phyloP scores from a whole-genome alignment of 2,113 vertebrate species.

The Sakesphorus luctuosus region DNA sequence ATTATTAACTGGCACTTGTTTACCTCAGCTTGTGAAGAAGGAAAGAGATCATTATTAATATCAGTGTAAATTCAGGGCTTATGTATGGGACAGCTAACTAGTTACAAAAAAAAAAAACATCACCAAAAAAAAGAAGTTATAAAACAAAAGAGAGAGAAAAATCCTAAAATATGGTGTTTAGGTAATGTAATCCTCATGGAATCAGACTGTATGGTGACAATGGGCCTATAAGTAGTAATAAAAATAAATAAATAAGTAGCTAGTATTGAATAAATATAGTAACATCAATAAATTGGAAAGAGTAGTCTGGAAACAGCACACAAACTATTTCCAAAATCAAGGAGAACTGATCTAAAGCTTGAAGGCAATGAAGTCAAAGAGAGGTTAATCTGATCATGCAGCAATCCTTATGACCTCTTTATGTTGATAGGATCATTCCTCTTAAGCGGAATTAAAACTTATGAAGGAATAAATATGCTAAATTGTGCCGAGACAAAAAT shows the following conservation, averaged over 20 bases:
- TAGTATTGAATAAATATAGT: background rate
- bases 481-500: background rate
- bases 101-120: background rate
- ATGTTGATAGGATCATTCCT: conserved; percentile 46
- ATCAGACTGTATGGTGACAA: background rate
- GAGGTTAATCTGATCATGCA: conserved; percentile 36
- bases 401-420: conserved; percentile 42
- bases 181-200: background rate
- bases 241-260: background rate
- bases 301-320: background rate
- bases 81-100: background rate
- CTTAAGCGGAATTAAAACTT: conserved; percentile 38
- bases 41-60: background rate
- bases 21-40: background rate
- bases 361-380: background rate
- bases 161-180: background rate
- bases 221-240: background rate
- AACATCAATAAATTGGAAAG: background rate
- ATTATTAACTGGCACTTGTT: background rate
- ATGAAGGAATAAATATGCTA: background rate
- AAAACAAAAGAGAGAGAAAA: background rate
- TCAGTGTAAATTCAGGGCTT: background rate
- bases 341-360: background rate
- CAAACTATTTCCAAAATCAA: background rate
- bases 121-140: background rate